Conservation (phyloP, 1,140 invertebrate species). For the Solenopsis invicta region DNA sequence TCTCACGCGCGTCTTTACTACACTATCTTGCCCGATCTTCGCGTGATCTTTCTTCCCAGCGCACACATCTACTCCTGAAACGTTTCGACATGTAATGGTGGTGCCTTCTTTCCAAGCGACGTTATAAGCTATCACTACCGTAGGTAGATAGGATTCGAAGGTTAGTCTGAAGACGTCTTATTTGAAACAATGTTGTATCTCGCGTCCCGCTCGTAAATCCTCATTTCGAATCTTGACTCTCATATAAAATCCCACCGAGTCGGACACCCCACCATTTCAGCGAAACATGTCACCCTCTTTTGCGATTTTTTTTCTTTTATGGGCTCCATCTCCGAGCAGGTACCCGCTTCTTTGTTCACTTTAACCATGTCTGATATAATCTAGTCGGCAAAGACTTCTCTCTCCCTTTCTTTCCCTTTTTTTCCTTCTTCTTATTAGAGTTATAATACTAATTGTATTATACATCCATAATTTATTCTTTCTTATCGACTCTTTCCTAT, state of each 20-base stretch:
- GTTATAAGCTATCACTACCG: constrained; percentile 42
- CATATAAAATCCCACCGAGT: constrained; percentile 83
- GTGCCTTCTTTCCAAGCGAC: constrained; percentile 4
- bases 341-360: constrained; percentile 37
- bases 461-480: background rate
- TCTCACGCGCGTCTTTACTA: background rate
- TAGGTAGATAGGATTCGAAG: constrained; percentile 69
- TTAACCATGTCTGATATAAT: background rate
- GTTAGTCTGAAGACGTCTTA: constrained; percentile 84
- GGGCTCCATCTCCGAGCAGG: background rate
- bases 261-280: constrained; percentile 57
- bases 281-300: constrained; percentile 48
- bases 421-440: constrained; percentile 3
- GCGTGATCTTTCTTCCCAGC: constrained; percentile 20
- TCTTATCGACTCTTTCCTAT: background rate
- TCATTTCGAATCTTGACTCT: constrained; percentile 86
- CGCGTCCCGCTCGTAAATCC: constrained; percentile 85
- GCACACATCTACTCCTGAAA: background rate
- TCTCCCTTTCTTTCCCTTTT: background rate
- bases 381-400: background rate
- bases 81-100: background rate
- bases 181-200: constrained; percentile 86
- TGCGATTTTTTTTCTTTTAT: constrained; percentile 58
- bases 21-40: constrained; percentile 25
- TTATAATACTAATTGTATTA: constrained; percentile 9